phyloP scores from a whole-genome alignment of 2,888 invertebrate genomes.

The Lepidochrysops patricia region DNA sequence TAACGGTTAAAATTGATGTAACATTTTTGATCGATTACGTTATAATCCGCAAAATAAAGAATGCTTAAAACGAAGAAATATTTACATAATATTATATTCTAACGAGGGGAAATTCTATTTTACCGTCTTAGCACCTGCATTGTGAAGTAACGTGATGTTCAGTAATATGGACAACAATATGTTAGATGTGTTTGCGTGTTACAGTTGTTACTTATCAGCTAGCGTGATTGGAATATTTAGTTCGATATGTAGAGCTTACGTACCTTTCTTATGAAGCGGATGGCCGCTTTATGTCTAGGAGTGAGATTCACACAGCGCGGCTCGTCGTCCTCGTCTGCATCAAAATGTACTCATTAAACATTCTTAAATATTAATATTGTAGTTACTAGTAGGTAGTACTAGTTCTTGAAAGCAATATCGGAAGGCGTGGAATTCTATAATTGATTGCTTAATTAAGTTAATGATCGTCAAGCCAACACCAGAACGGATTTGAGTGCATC shows the following conservation, averaged over 20 bases:
- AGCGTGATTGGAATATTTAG: not conserved
- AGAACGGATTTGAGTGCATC: not conserved
- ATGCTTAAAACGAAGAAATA: not conserved
- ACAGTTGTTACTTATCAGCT: not conserved
- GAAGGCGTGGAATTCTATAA: too few species aligned
- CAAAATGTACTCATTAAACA: constrained; percentile 33
- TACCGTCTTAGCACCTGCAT: too few species aligned
- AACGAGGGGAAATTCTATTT: not conserved
- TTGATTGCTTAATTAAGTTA: too few species aligned
- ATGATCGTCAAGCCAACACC: not conserved
- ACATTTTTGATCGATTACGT: not conserved
- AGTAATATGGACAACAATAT: too few species aligned
- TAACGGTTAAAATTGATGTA: not conserved
- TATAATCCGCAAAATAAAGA: too few species aligned
- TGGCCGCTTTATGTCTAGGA: constrained; percentile 89
- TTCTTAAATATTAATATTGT: constrained; percentile 25
- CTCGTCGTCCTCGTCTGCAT: constrained; percentile 86
- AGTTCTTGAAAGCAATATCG: not conserved
- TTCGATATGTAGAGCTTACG: constrained; percentile 32
- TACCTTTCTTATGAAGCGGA: constrained; percentile 93
- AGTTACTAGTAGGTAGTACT: too few species aligned
- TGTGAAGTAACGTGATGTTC: too few species aligned
- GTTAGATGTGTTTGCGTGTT: not conserved
- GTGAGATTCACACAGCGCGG: constrained; percentile 88
- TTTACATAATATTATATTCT: too few species aligned